Evolutionary conservation across 2,888 invertebrate species (phyloP), one percentile per base, ranked within the genome.

Genomic region (Pristionchus fissidentatus): DNA sequence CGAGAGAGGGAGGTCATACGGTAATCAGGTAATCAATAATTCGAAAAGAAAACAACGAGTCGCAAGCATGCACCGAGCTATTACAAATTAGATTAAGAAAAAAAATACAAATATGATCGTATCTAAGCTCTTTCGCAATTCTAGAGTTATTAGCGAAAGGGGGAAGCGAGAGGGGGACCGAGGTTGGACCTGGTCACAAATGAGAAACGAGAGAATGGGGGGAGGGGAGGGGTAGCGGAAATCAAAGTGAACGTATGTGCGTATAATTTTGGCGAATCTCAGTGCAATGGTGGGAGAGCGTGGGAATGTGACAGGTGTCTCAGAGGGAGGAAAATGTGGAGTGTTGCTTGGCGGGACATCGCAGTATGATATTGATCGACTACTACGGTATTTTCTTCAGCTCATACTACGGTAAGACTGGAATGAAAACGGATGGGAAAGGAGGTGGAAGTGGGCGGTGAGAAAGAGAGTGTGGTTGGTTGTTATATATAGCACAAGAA

Each of bases 21-120:
- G 70, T 43, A 70, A 70, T 66, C 5, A 15, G 55, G n/a, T 55
- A 13, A 55, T 22, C 55, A 55, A 15, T 15, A 55, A n/a, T 55
- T n/a, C 15, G 3, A 55, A 15, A 55, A 55, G 26, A 22, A n/a
- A 57, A n/a, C 4, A 5, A 19, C 57, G 10, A 57, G 57, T 52
- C 52, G 19, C 4, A 52, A 8, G 4, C 66, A 38, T 75, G 46
- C 75, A 49, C 75, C 35, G 49, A 49, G 75, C 75, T 49, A 49
- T 46, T 52, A 49, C 75, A 75, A 75, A 75, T 75, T 75, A 46
- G 46, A 75, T 75, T 75, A 52, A 75, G 41, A 75, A 75, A 52
- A 29, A 22, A 70, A 22, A 41, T 15, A 41, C 19, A 41, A 26
- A 7, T 29, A 32, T 32, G 29, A 41, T 70, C 41, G 43, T n/a